Conservation (phyloP, 2,113 vertebrate species). For the Chaetura pelagica region DNA sequence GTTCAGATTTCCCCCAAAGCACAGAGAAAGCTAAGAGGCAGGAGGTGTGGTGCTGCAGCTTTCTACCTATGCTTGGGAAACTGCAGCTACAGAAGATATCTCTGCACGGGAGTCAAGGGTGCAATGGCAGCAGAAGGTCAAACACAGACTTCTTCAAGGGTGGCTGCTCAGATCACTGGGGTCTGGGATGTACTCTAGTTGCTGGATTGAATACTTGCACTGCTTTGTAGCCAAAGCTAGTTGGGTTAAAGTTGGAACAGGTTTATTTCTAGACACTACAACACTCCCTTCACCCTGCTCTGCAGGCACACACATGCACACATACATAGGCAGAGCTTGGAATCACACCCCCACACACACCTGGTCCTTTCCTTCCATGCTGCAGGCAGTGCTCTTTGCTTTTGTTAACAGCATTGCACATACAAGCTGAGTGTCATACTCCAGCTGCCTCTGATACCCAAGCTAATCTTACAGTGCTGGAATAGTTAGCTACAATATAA, state of each 20-base stretch:
- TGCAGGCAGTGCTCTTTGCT: neutral
- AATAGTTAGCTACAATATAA: neutral
- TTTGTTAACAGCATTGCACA: neutral
- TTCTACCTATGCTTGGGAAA: neutral
- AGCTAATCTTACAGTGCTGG: neutral
- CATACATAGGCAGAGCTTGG: neutral
- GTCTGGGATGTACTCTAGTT: neutral
- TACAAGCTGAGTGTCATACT: neutral
- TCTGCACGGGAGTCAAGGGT: neutral
- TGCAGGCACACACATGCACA: neutral
- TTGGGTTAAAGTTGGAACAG: neutral
- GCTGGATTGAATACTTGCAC: neutral
- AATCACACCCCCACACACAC: neutral
- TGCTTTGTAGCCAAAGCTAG: neutral
- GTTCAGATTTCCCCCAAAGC: neutral
- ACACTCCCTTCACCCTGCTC: neutral
- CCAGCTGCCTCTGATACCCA: neutral
- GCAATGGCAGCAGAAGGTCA: fast-evolving
- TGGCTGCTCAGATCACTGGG: neutral
- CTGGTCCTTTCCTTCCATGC: neutral
- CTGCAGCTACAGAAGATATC: fast-evolving
- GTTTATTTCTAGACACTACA: neutral
- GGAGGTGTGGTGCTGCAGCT: fast-evolving
- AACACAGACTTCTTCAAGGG: neutral
- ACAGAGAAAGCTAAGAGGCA: neutral